phyloP scores from a whole-genome alignment of 2,888 invertebrate species.

The Ditylenchus weischeri region DNA sequence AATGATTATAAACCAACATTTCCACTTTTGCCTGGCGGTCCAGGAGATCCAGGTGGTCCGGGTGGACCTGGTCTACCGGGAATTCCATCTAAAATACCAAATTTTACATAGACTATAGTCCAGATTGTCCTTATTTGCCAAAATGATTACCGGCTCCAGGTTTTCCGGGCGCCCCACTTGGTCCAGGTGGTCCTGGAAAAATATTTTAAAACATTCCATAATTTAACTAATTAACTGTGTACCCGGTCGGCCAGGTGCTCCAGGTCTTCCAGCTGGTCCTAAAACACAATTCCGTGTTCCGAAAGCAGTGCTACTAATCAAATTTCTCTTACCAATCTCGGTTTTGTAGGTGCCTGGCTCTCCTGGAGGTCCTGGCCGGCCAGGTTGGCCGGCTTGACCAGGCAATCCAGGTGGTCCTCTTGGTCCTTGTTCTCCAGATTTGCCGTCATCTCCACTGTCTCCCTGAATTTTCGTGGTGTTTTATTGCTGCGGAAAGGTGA shows the following conservation, averaged over 20 bases:
- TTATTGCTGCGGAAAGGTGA: background rate
- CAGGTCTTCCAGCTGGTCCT: conserved; percentile 50
- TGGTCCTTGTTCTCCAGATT: conserved; percentile 54
- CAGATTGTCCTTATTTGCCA: too few species aligned
- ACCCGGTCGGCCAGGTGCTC: conserved; percentile 44
- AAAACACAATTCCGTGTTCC: background rate
- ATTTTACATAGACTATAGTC: background rate
- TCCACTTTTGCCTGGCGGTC: conserved; percentile 33
- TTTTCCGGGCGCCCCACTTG: conserved; percentile 19
- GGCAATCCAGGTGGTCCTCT: conserved; percentile 72
- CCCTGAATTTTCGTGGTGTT: conserved; percentile 30
- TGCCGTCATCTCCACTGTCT: conserved; percentile 47
- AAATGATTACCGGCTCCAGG: conserved; percentile 26
- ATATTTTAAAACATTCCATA: background rate
- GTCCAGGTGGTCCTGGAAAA: conserved; percentile 38
- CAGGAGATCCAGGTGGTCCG: conserved; percentile 45
- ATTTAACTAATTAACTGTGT: background rate
- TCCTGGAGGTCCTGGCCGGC: conserved; percentile 54
- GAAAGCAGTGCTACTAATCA: background rate
- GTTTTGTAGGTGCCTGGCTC: conserved; percentile 55
- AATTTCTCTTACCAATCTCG: conserved; percentile 44
- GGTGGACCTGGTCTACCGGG: conserved; percentile 29
- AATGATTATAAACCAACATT: background rate
- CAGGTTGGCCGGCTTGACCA: conserved; percentile 59
- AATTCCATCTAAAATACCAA: conserved; percentile 20